Evolutionary conservation across 2,888 invertebrate species (phyloP), one percentile per base, ranked within the genome.

Genomic region (Polydrusus tereticollis): DNA sequence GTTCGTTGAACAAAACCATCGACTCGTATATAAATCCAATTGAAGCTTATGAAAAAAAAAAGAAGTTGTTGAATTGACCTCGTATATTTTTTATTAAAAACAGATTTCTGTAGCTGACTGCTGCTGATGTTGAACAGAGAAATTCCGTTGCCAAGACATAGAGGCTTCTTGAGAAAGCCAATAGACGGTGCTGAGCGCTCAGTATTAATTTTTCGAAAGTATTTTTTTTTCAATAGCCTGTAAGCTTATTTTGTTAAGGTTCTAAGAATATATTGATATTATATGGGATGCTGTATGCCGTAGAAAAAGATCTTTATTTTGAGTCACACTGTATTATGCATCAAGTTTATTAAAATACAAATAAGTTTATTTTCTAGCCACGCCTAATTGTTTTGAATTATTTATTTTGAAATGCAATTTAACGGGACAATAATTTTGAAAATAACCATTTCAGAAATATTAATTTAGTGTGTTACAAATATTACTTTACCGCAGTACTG

Each of bases 361-460:
- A 41, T 41, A 5, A 26, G 26, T 26, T 3, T 7, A 26, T 41
- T 47, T 23, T 10, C 47, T 20, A 20, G 45, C n/a, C n/a, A n/a
- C n/a, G n/a, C n/a, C n/a, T n/a, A n/a, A n/a, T n/a, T n/a, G n/a
- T n/a, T n/a, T 45, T 47, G n/a, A 8, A 6, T 16, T 16, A 43
- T 21, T 43, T 47, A 62, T 23, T 33, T 21, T 0, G 16, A 18
- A 47, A n/a, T 45, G 12, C 12, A 29, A 62, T 43, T 43, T 47
- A 12, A 43, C 43, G 59, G n/a, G 59, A 50, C 50, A 50, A 50
- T 63, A 20, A 33, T 63, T 63, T 63, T 63, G 47, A 50, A 62
- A 63, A 63, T 29, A 33, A 36, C n/a, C 47, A 63, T 36, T 50
- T 50, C 33, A 8, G 7, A 10, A 36, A 16, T 33, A 50, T 63